Evolutionary conservation across 2,797 vertebrate genomes (phyloP).

Genomic region (Salarias fasciatus): DNA sequence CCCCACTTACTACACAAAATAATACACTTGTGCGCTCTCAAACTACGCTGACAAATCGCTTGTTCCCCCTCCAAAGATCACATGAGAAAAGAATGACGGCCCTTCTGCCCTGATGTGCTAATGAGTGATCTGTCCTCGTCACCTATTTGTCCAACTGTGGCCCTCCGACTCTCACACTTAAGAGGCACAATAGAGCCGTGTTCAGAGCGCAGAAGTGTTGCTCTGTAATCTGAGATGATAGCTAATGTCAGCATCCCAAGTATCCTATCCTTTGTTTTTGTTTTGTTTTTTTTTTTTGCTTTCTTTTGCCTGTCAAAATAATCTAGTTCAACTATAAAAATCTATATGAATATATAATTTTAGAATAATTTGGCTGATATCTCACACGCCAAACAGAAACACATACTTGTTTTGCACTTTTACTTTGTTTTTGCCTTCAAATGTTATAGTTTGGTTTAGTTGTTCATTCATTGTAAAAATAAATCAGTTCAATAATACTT

Average conservation of each 20-base stretch:
- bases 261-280: constrained; percentile 45
- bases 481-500: no score
- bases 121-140: constrained; percentile 8
- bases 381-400: constrained; percentile 67
- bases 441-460: no score
- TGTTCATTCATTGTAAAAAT: no score
- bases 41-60: constrained; percentile 44
- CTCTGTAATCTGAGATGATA: constrained; percentile 64
- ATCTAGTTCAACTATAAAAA: constrained; percentile 55
- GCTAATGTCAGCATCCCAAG: constrained; percentile 65
- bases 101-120: constrained; percentile 21
- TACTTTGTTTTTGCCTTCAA: constrained; percentile 69
- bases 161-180: constrained; percentile 39
- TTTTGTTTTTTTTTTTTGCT: constrained; percentile 31
- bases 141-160: constrained; percentile 39
- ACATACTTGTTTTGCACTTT: constrained; percentile 70
- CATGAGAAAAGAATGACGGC: constrained; percentile 47
- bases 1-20: constrained; percentile 53
- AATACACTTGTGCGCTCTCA: constrained; percentile 49
- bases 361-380: constrained; percentile 51
- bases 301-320: constrained; percentile 61
- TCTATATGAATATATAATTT: constrained; percentile 35
- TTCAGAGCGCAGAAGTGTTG: constrained; percentile 62
- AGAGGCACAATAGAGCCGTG: constrained; percentile 56
- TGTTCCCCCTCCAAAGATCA: constrained; percentile 58